Base-by-base conservation (phyloP, 1,140 invertebrate genomes). In the Spodoptera litura region DNA sequence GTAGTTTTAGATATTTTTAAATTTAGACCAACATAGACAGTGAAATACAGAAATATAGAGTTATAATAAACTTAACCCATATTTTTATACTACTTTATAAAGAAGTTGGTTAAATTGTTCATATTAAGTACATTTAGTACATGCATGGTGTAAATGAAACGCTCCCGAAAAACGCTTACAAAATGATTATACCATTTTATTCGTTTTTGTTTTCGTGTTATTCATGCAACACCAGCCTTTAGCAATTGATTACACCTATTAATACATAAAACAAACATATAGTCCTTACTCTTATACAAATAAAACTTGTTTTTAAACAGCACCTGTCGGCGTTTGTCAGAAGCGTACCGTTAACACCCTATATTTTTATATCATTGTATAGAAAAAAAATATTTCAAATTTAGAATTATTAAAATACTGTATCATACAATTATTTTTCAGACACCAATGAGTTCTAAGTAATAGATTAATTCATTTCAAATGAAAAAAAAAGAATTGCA, bases 371-470 rank as follows among this genome's bases (percentile, higher is more conserved):
- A 53, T 66, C n/a, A 68, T 77, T 77, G 74, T 77, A 68, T 58
- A 77, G 66, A 56, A 58, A 77, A 6, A 44, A 3, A 56, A 56
- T 68, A 68, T 44, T 49, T 55, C 51, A 31, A 25, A 55, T 76
- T 56, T 66, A 68, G 62, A 15, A 56, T 77, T 58, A 62, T 49
- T 35, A 66, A 56, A 71, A 61, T 71, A 74, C 82, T 90, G 86
- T 87, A 87, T 84, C 73, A 87, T 88, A 90, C 74, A 71, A 74
- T 44, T 44, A 9, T 84, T 82, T 71, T 84, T 79, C 85, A 88
- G 81, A 91, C 89, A 91, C 85, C 89, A 92, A 91, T 93, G 89
- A 91, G 88, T 87, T 85, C 82, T 88, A 84, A 78, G 82, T 81
- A 83, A 51, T 83, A 84, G 81, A 80, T 85, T 87, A 44, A 38